Conservation (phyloP, 2,888 invertebrate species). For the Eulithis testata region DNA sequence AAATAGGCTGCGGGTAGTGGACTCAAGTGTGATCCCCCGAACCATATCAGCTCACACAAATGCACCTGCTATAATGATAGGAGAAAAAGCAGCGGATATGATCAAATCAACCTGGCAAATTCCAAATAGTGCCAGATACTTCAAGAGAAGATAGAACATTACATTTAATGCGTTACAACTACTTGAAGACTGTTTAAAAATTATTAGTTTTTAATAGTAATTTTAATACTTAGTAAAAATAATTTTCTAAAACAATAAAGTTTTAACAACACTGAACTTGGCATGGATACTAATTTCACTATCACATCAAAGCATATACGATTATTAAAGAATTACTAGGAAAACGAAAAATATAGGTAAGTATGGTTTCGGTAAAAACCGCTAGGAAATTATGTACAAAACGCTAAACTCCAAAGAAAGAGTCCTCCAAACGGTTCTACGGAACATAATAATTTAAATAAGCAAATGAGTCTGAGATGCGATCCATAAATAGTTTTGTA, state of each 20-base stretch:
- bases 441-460: no score
- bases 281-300: background rate
- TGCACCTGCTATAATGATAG: conserved; percentile 89
- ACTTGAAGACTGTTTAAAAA: conserved; percentile 19
- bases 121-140: conserved; percentile 6
- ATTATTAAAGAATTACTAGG: no score
- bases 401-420: no score
- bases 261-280: background rate
- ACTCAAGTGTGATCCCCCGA: conserved; percentile 88
- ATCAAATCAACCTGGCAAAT: conserved; percentile 80
- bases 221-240: background rate
- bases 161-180: conserved; percentile 2
- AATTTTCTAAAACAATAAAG: background rate
- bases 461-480: no score
- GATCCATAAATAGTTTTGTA: no score
- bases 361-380: no score
- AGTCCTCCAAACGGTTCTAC: no score
- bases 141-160: background rate
- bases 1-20: conserved; percentile 85
- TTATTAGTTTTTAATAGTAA: background rate
- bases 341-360: no score
- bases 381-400: no score
- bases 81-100: conserved; percentile 88
- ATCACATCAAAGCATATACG: background rate
- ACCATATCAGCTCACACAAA: conserved; percentile 88